phyloP scores from a whole-genome alignment of 2,113 vertebrate species.

The Scomber scombrus region DNA sequence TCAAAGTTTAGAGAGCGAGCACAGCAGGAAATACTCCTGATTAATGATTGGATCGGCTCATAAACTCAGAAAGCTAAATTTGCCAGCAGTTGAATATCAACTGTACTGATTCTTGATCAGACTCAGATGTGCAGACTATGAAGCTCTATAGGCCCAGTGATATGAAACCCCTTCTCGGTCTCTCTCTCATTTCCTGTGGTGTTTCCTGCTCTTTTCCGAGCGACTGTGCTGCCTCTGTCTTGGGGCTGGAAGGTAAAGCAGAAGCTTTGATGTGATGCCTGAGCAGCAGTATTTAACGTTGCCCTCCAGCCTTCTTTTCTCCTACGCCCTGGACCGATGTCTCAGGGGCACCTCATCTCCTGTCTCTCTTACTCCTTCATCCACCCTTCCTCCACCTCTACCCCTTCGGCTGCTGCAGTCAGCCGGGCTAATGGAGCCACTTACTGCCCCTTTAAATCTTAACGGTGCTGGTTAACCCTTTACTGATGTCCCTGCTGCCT shows the following conservation, averaged over 20 bases:
- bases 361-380: slow-evolving; percentile 66
- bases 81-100: slow-evolving; percentile 35
- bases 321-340: slow-evolving; percentile 53
- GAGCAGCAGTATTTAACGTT: slow-evolving; percentile 64
- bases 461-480: slow-evolving; percentile 84
- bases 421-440: slow-evolving; percentile 83
- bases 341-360: slow-evolving; percentile 73
- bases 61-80: slow-evolving; percentile 53
- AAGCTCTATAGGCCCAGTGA: slow-evolving; percentile 27
- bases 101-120: slow-evolving; percentile 58
- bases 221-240: slow-evolving; percentile 52
- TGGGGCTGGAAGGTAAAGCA: slow-evolving; percentile 45
- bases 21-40: slow-evolving; percentile 72
- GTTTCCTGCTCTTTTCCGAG: slow-evolving; percentile 53
- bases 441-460: slow-evolving; percentile 85
- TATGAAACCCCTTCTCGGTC: slow-evolving; percentile 29
- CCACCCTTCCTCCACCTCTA: slow-evolving; percentile 51
- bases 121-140: slow-evolving; percentile 56
- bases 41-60: slow-evolving; percentile 58
- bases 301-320: slow-evolving; percentile 44
- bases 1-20: slow-evolving; percentile 39
- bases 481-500: slow-evolving; percentile 80
- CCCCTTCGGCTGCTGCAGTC: slow-evolving; percentile 68
- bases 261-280: slow-evolving; percentile 70
- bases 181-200: slow-evolving; percentile 73